Evolutionary conservation across 1,140 invertebrate species (phyloP).

Genomic region (Heliconius nattereri): DNA sequence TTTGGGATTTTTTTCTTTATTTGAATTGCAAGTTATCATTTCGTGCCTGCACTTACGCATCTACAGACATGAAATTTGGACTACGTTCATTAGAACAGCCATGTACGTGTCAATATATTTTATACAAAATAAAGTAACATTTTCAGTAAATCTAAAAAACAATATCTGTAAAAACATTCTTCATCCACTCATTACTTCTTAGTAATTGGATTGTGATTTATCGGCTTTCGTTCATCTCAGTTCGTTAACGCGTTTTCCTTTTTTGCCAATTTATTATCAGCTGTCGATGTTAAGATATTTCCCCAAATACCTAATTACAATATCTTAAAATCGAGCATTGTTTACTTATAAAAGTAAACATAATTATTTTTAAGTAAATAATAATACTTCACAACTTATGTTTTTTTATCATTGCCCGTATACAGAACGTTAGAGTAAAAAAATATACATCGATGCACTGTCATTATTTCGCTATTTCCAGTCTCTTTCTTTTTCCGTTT

Average conservation of each 20-base stretch:
- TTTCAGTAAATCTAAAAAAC: not conserved
- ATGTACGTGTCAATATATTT: not conserved
- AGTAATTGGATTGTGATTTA: conserved; percentile 44
- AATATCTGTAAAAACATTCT: not conserved
- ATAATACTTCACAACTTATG: too few species aligned
- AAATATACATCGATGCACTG: too few species aligned
- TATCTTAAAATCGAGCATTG: not conserved
- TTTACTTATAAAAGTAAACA: not conserved
- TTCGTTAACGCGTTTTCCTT: conserved; percentile 37
- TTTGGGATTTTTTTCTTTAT: too few species aligned
- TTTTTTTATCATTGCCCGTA: too few species aligned
- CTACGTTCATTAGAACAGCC: too few species aligned
- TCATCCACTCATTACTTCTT: conserved; percentile 8
- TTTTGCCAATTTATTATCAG: conserved; percentile 38
- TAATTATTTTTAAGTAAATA: too few species aligned
- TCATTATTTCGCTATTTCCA: too few species aligned
- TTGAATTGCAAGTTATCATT: too few species aligned
- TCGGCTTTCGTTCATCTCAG: conserved; percentile 38
- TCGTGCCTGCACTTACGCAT: too few species aligned
- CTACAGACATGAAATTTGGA: too few species aligned
- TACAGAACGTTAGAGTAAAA: too few species aligned
- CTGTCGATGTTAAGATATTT: conserved; percentile 32
- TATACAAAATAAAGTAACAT: not conserved
- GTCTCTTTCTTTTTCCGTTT: too few species aligned
- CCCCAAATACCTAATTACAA: not conserved